Conservation (phyloP, 2,888 invertebrate genomes). For the Anaspis maculata region DNA sequence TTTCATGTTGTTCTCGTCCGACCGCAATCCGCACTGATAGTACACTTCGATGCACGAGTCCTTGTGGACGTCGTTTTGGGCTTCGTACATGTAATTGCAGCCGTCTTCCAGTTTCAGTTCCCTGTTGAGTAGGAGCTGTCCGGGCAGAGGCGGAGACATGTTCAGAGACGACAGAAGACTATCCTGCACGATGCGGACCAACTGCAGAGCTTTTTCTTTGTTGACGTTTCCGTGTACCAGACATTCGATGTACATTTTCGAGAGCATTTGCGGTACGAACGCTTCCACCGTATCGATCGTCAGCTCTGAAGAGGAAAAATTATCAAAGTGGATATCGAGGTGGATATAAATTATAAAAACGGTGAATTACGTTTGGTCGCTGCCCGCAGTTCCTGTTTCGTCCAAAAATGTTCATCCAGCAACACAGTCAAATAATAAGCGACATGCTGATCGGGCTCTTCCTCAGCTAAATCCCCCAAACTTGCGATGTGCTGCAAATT, state of each 20-base stretch:
- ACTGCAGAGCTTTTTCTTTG: slow-evolving; percentile 59
- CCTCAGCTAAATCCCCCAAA: slow-evolving; percentile 84
- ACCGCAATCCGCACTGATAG: slow-evolving; percentile 77
- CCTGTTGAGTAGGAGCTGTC: slow-evolving; percentile 71
- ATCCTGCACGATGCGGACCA: slow-evolving; percentile 62
- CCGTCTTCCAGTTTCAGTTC: slow-evolving; percentile 82
- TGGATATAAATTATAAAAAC: background rate
- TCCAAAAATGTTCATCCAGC: slow-evolving; percentile 80
- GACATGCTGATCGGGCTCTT: slow-evolving; percentile 86
- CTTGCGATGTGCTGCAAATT: slow-evolving; percentile 58
- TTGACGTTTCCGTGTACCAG: slow-evolving; percentile 85
- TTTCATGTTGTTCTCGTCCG: slow-evolving; percentile 64
- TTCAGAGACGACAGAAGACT: slow-evolving; percentile 29
- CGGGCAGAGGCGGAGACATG: slow-evolving; percentile 65
- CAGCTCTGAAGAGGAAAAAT: slow-evolving; percentile 53
- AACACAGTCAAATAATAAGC: slow-evolving; percentile 80
- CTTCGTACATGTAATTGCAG: slow-evolving; percentile 65
- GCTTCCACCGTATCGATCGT: slow-evolving; percentile 68
- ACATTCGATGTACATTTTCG: slow-evolving; percentile 80
- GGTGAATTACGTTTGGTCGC: slow-evolving; percentile 64
- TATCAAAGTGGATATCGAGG: too few relatives aligned
- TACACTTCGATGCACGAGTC: slow-evolving; percentile 75
- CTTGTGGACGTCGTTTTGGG: slow-evolving; percentile 78
- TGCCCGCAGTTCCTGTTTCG: slow-evolving; percentile 76
- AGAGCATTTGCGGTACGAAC: slow-evolving; percentile 72